A percentile compares a stretch with the other conserved stretches of the same genome.
Evolutionary conservation across 2,888 invertebrate genomes (phyloP).

Genomic region (Agrotis exclamationis): DNA sequence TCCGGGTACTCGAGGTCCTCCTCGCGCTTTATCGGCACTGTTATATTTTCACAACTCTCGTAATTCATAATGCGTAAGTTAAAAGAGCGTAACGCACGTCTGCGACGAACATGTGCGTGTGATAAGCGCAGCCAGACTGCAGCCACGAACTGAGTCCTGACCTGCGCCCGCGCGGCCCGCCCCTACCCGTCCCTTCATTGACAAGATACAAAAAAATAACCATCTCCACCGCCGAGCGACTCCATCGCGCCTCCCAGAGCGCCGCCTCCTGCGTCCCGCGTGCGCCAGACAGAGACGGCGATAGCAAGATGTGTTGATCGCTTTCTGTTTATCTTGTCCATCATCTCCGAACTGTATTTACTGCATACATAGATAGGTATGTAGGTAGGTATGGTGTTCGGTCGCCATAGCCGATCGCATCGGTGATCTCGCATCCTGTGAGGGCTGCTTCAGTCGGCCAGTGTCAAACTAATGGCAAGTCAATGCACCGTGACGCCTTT

Average conservation of each 20-base stretch:
- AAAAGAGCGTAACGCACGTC: conserved; percentile 60
- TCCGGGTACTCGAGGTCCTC: conserved; percentile 81
- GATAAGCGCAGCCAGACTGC: conserved; percentile 79
- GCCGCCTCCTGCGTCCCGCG: conserved; percentile 80
- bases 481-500: conserved; percentile 57
- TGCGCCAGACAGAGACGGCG: conserved; percentile 78
- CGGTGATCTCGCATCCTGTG: conserved; percentile 84
- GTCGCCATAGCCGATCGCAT: conserved; percentile 85
- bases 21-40: conserved; percentile 86
- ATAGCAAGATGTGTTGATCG: conserved; percentile 75
- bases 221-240: conserved; percentile 79
- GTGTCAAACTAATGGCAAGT: conserved; percentile 68
- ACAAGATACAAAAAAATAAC: conserved; percentile 89
- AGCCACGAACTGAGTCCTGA: conserved; percentile 76
- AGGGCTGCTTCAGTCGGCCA: conserved; percentile 69
- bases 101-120: conserved; percentile 74
- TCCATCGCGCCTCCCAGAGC: conserved; percentile 79
- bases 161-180: conserved; percentile 80
- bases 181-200: conserved; percentile 89
- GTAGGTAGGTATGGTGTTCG: conserved; percentile 70
- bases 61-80: conserved; percentile 81
- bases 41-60: conserved; percentile 80
- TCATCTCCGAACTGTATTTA: conserved; percentile 85
- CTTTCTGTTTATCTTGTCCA: conserved; percentile 88
- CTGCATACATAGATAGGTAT: conserved; percentile 73